Conservation (phyloP, 2,888 invertebrate species). For the Cheilosia vernalis region DNA sequence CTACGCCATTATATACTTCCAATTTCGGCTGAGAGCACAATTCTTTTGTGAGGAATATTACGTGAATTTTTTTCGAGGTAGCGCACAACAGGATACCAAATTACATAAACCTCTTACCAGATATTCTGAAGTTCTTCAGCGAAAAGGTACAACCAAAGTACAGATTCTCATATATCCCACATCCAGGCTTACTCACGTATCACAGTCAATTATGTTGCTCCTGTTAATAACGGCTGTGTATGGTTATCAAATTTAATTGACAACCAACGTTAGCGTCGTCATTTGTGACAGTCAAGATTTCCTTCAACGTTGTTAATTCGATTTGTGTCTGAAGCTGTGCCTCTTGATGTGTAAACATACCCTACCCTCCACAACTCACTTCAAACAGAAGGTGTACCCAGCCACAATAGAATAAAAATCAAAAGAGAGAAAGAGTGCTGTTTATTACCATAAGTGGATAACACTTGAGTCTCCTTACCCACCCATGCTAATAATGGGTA, state of each 20-base stretch:
- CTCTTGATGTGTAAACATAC: background rate
- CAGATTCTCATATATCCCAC: background rate
- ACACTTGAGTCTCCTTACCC: conserved; percentile 24
- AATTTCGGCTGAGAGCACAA: too few species aligned
- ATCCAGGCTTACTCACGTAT: background rate
- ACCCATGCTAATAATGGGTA: conserved; percentile 1
- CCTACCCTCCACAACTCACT: background rate
- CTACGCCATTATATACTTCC: too few species aligned
- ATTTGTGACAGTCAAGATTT: background rate
- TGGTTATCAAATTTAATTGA: conserved; percentile 32
- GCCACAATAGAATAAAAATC: conserved; percentile 17
- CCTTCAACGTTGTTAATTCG: conserved; percentile 10
- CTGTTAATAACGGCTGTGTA: background rate
- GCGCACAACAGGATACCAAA: background rate
- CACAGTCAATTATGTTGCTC: background rate
- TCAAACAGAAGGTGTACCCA: conserved; percentile 5
- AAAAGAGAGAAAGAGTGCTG: conserved; percentile 9
- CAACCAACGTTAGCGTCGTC: conserved; percentile 4
- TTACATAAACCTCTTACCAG: background rate
- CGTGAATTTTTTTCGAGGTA: too few species aligned
- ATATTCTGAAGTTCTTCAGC: background rate
- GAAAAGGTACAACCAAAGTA: too few species aligned
- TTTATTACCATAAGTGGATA: conserved; percentile 48
- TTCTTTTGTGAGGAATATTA: too few species aligned
- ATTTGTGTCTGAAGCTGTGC: conserved; percentile 8